Conservation (phyloP, 2,797 vertebrate species). For the Tinamus major region DNA sequence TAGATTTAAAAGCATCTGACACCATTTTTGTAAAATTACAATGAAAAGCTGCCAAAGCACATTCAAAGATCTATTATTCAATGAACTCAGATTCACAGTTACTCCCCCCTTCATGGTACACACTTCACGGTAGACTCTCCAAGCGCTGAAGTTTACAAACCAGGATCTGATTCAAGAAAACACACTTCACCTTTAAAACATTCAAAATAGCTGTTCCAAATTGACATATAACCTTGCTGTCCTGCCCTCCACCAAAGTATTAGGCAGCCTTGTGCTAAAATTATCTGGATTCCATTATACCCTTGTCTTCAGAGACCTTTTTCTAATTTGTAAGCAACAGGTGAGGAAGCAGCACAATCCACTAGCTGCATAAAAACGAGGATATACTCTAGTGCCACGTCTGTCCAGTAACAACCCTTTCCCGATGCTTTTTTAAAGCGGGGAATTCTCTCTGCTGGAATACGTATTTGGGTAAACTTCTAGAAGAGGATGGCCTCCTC, state of each 20-base stretch:
- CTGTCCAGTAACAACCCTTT: background rate
- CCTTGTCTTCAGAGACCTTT: background rate
- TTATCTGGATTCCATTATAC: background rate
- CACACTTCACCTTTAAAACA: background rate
- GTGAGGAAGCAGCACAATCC: background rate
- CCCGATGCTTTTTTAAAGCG: background rate
- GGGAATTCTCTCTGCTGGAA: background rate
- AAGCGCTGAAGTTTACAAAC: background rate
- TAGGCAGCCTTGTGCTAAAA: background rate
- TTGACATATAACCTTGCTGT: background rate
- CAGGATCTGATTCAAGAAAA: background rate
- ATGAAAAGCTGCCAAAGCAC: background rate
- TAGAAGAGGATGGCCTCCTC: background rate
- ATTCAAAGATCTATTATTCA: background rate
- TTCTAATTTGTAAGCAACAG: background rate
- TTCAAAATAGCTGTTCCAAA: background rate
- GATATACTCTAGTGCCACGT: background rate
- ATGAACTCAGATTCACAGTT: background rate
- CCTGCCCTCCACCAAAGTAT: background rate
- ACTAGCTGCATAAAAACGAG: background rate
- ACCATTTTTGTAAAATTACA: background rate
- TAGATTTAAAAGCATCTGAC: background rate
- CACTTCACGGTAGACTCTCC: background rate
- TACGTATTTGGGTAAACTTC: background rate
- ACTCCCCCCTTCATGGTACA: too few relatives aligned